Base-by-base conservation (phyloP, 2,888 invertebrate species). In the Hydropsyche betteni region DNA sequence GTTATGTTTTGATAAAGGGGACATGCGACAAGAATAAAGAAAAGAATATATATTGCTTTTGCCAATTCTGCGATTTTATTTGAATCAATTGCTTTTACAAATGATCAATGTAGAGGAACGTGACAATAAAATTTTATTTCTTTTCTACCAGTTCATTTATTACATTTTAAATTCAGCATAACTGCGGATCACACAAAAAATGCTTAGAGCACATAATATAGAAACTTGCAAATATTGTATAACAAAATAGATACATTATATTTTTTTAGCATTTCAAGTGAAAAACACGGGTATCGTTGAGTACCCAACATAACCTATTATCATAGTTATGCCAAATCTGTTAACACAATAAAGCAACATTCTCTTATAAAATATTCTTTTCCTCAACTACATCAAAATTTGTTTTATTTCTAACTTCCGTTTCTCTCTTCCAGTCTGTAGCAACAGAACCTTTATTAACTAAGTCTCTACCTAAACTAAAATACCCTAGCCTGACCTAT, bases 281-380 rank as follows among this genome's bases (percentile, higher is more conserved):
- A 74, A 74, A 77, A 77, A 77, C 76, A 76, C 73, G 73, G 69
- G 76, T 34, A 75, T 44, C 69, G 74, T 16, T 87, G 86, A 86
- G 86, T 84, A 83, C 84, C 83, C 83, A 81, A 83, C 84, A 85
- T 75, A 74, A 76, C 76, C 84, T 84, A 86, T 86, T 86, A 87
- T 83, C 84, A 86, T 87, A 70, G 87, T 87, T 87, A 87, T 86
- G 87, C 87, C 87, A 86, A 87, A 88, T 85, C 84, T 82, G 85
- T 83, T 82, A 87, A 87, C 86, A 85, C 85, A 87, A 87, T 86
- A 85, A 87, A 87, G 88, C 87, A 86, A 87, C 87, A 87, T 86
- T 86, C 86, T 84, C 87, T 86, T 87, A 88, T 89, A 89, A 89
- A 89, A 89, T 89, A 89, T 86, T 88, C 88, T 88, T 24, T 24